These are phyloP conservation scores for Macroramphosus scolopax DNA, from an alignment of 2,797 vertebrate species.

Conservation along the genomic window DNA sequence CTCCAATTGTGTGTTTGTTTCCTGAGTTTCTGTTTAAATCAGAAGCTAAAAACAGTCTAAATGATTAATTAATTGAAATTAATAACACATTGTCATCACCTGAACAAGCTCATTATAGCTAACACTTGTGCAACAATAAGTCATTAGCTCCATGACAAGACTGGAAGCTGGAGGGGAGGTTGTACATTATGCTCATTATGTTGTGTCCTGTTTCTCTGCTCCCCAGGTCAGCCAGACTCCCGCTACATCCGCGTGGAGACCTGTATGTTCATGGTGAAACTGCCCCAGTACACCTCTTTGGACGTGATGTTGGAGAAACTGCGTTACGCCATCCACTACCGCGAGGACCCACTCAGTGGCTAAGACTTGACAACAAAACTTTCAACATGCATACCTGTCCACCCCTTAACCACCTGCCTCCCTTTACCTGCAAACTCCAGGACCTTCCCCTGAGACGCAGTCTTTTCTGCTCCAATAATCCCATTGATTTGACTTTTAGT, in stretches of 20 bases:
- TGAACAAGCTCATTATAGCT: no score
- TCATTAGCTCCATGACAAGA: no score
- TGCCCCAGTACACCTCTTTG: constrained; percentile 94
- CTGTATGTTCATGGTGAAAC: constrained; percentile 99
- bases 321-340: constrained; percentile 96
- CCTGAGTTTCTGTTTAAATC: no score
- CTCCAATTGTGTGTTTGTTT: not conserved
- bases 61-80: no score
- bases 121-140: no score
- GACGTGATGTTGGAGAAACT: constrained; percentile 97
- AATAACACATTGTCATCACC: no score
- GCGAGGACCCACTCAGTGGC: constrained; percentile 96
- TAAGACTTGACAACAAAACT: constrained; percentile 67
- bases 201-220: constrained; percentile 11
- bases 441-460: constrained; percentile 26
- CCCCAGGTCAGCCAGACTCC: constrained; percentile 88
- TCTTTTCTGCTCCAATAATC: constrained; percentile 32
- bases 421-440: constrained; percentile 1
- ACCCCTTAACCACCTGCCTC: not conserved
- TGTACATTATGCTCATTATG: no score
- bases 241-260: constrained; percentile 97
- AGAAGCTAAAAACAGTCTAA: no score
- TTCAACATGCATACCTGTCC: constrained; percentile 2
- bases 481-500: constrained; percentile 27
- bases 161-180: no score